Conservation (phyloP, 2,113 vertebrate species). For the human (Homo sapiens) region GRCh38 chr16:50584501-50585000, state of each 20-base stretch:
- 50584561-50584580: neutral
- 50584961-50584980: neutral
- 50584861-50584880: neutral
- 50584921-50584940: neutral
- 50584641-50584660: neutral
- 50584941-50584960: accelerated
- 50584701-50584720: neutral
- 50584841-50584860: neutral
- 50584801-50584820: neutral
- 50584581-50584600: neutral
- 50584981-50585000: accelerated
- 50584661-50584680: neutral
- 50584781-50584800: neutral
- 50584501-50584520: neutral
- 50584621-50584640: neutral
- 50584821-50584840: neutral
- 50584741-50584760: neutral
- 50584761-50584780: neutral
- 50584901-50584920: neutral
- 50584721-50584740: neutral
- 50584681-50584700: neutral
- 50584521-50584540: neutral
- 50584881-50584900: neutral
- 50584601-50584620: neutral
- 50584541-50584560: neutral